Evolutionary conservation across 2,797 vertebrate species (phyloP).

Genomic region (Onychomys leucogaster): DNA sequence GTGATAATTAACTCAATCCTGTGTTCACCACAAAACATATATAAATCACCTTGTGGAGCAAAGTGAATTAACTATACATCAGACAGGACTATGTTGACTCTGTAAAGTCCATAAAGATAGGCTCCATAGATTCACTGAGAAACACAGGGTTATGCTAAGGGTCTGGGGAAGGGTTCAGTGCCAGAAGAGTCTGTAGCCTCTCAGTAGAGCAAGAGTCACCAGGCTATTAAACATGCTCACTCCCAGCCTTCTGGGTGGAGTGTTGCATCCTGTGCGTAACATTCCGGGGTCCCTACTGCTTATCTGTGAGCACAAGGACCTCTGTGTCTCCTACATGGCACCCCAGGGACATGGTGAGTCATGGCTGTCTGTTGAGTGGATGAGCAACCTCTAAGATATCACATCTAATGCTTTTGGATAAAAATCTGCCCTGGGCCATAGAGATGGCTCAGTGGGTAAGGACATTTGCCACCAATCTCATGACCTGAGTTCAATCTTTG

Average conservation of each 20-base stretch:
- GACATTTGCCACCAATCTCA: background rate
- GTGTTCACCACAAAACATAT: background rate
- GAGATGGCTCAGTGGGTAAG: background rate
- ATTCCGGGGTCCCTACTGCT: background rate
- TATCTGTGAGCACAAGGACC: background rate
- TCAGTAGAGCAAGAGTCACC: background rate
- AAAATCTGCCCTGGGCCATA: background rate
- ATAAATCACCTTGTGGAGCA: background rate
- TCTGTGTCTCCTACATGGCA: background rate
- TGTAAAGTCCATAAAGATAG: background rate
- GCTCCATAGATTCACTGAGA: background rate
- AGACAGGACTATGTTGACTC: too few relatives aligned
- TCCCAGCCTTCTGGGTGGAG: background rate
- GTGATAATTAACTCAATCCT: background rate
- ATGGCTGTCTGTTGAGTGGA: background rate
- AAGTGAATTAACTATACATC: background rate
- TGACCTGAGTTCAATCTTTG: background rate
- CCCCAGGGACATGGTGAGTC: background rate
- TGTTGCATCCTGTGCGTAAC: rapidly evolving
- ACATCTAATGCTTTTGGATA: too few relatives aligned
- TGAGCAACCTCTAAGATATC: background rate
- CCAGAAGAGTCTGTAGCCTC: background rate
- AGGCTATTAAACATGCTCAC: background rate
- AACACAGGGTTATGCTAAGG: background rate
- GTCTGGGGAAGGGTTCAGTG: background rate